Evolutionary conservation across 2,888 invertebrate genomes (phyloP).

Genomic region (Lapara coniferarum): DNA sequence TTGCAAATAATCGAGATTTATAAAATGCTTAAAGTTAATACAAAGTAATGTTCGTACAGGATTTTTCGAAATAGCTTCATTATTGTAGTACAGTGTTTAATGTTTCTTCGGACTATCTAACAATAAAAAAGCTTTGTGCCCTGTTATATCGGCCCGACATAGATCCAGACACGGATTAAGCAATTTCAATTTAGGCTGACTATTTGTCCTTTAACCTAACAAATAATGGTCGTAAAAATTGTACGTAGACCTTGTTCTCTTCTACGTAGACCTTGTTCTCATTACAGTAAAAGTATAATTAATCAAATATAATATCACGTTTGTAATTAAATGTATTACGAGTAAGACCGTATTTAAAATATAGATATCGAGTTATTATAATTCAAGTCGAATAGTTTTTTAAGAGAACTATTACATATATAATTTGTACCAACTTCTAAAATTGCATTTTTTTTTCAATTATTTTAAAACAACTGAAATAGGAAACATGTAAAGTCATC

Average conservation of each 20-base stretch:
- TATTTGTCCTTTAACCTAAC: constrained; percentile 13
- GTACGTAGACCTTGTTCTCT: neutral
- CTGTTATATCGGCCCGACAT: neutral
- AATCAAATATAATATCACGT: neutral
- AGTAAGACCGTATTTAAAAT: too few species aligned
- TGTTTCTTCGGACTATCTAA: neutral
- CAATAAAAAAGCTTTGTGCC: neutral
- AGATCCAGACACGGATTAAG: constrained; percentile 7
- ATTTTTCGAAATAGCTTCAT: too few species aligned
- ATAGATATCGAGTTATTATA: too few species aligned
- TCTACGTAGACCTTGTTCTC: neutral
- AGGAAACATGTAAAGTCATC: too few species aligned
- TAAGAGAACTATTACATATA: too few species aligned
- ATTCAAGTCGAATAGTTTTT: too few species aligned
- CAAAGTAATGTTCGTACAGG: too few species aligned
- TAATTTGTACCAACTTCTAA: too few species aligned
- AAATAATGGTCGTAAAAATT: neutral
- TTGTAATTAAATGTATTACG: constrained; percentile 2
- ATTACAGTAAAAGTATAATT: constrained; percentile 1
- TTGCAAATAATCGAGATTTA: too few species aligned
- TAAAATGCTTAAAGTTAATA: too few species aligned
- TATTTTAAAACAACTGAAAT: too few species aligned
- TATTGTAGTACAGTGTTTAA: neutral
- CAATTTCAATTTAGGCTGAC: constrained; percentile 8
- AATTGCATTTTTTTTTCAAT: too few species aligned